A percentile compares a stretch with the other conserved stretches of the same genome.
Evolutionary conservation across 1,140 invertebrate genomes (phyloP).

Genomic region (Tetranychus urticae): DNA sequence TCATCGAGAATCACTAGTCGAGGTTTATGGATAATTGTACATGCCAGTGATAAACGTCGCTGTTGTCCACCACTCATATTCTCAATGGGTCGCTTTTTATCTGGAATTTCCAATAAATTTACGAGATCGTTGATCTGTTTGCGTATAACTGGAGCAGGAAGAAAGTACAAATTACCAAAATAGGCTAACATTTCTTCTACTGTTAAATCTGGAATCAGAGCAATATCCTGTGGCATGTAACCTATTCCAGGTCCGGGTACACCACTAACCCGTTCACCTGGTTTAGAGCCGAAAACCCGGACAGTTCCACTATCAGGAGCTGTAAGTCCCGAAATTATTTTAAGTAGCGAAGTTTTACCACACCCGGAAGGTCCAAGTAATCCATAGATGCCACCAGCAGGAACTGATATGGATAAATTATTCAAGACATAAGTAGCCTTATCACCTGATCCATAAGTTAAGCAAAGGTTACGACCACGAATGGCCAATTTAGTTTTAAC

Average conservation of each 20-base stretch:
- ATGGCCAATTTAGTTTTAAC: not conserved
- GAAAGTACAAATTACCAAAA: conserved; percentile 16
- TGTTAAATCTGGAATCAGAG: conserved; percentile 20
- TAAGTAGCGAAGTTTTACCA: conserved; percentile 31
- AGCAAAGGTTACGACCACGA: not conserved
- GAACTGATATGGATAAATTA: conserved; percentile 1
- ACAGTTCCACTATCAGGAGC: conserved; percentile 17
- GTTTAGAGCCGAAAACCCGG: conserved; percentile 18
- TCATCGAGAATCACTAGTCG: conserved; percentile 15
- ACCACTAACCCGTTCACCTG: conserved; percentile 16
- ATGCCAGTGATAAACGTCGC: conserved; percentile 67
- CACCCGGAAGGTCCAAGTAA: conserved; percentile 17
- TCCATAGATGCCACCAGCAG: conserved; percentile 8
- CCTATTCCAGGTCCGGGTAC: conserved; percentile 22
- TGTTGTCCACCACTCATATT: conserved; percentile 55
- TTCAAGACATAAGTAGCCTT: not conserved
- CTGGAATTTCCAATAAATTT: conserved; percentile 29
- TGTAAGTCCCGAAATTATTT: conserved; percentile 20
- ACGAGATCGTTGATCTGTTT: not conserved
- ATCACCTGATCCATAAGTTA: not conserved
- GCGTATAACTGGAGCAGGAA: not conserved
- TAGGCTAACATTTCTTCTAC: conserved; percentile 21
- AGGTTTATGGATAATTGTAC: conserved; percentile 50
- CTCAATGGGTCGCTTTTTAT: conserved; percentile 14
- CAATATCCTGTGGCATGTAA: conserved; percentile 25